These are phyloP conservation scores for Thaumetopoea pityocampa DNA, from an alignment of 1,140 invertebrate species.

Conservation along the genomic window DNA sequence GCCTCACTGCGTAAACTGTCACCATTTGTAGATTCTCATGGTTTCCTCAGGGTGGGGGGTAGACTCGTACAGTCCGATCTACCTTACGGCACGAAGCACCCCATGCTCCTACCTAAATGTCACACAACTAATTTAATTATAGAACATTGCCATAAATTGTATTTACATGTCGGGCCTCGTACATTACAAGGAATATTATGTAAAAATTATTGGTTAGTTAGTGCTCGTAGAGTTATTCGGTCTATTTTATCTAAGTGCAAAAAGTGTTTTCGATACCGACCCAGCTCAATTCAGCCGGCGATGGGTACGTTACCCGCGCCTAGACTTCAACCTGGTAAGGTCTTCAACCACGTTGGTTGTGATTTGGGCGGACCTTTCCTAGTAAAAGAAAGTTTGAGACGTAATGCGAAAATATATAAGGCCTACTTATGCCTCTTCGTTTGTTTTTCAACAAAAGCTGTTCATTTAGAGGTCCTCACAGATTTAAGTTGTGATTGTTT, in stretches of 20 bases:
- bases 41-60: no score
- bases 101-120: no score
- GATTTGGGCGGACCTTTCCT: no score
- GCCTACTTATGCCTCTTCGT: slow-evolving; percentile 29
- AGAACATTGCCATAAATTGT: no score
- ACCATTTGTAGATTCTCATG: no score
- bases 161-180: no score
- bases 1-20: no score
- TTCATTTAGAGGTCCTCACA: slow-evolving; percentile 31
- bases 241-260: slow-evolving; percentile 2
- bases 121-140: no score
- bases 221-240: background rate
- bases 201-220: no score
- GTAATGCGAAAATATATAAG: slow-evolving; percentile 20
- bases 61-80: no score
- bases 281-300: background rate
- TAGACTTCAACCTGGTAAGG: slow-evolving; percentile 4
- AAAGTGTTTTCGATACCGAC: slow-evolving; percentile 4
- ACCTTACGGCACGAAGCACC: no score
- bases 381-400: slow-evolving; percentile 10
- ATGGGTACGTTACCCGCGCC: slow-evolving; percentile 4
- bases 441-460: slow-evolving; percentile 27
- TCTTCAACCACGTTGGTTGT: slow-evolving; percentile 8
- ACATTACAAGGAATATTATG: no score
- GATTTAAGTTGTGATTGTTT: slow-evolving; percentile 29